Evolutionary conservation across 2,888 invertebrate species (phyloP).

Genomic region (Drosophila incognita): DNA sequence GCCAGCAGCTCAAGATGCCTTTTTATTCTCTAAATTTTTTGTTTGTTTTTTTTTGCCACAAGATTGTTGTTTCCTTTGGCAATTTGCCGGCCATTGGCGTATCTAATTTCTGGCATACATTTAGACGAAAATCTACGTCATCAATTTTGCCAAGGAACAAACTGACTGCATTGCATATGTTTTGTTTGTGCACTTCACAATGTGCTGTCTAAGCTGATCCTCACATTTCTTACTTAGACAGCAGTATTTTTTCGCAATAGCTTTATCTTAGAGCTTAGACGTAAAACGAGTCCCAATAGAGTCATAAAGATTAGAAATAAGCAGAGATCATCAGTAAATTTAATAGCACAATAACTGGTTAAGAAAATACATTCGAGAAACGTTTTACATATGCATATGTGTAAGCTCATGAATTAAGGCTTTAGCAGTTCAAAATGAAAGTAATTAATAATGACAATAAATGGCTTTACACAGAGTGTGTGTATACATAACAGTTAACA

Average conservation of each 20-base stretch:
- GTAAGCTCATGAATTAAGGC: neutral
- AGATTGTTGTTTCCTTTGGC: constrained; percentile 16
- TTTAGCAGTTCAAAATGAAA: neutral
- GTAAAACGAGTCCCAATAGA: neutral
- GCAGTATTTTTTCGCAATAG: neutral
- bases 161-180: neutral
- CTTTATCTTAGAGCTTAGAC: neutral
- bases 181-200: neutral
- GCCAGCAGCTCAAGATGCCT: constrained; percentile 15
- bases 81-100: constrained; percentile 29
- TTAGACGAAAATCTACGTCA: neutral
- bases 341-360: neutral
- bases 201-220: neutral
- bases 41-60: neutral
- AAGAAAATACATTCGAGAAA: neutral
- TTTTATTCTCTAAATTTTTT: neutral
- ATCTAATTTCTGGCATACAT: constrained; percentile 20
- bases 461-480: neutral
- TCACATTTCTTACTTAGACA: neutral
- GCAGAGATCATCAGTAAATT: neutral
- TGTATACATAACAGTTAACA: neutral
- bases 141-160: neutral
- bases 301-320: neutral
- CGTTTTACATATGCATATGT: neutral
- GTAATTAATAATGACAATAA: neutral